phyloP scores from a whole-genome alignment of 1,140 invertebrate species.

The Drosophila nannoptera region DNA sequence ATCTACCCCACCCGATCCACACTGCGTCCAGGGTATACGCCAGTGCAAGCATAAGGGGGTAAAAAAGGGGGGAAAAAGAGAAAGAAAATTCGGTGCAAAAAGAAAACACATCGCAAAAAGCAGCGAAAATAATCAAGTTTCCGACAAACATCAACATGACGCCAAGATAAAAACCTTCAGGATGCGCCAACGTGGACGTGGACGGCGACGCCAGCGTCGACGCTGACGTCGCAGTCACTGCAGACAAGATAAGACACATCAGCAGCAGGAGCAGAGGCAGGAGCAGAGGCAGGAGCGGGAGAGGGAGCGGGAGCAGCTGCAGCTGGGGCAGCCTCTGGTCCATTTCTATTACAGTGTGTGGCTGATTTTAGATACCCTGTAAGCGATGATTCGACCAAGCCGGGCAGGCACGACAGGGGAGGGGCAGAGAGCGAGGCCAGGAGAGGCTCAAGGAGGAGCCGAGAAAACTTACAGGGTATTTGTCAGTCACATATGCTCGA shows the following conservation, averaged over 20 bases:
- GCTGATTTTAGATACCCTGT: constrained; percentile 37
- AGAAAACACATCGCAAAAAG: constrained; percentile 18
- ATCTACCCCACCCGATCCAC: background rate
- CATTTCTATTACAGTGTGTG: constrained; percentile 56
- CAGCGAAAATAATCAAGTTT: constrained; percentile 75
- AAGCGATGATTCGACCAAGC: background rate
- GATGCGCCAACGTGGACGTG: constrained; percentile 48
- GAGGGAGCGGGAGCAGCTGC: constrained; percentile 32
- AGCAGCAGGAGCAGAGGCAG: constrained; percentile 39
- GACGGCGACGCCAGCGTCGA: background rate
- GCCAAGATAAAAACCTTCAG: constrained; percentile 75
- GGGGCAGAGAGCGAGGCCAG: too few species aligned
- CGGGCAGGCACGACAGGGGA: background rate
- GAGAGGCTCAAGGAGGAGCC: too few species aligned
- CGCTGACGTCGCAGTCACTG: constrained; percentile 50
- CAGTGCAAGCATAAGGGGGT: background rate
- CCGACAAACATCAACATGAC: constrained; percentile 77
- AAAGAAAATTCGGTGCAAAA: background rate
- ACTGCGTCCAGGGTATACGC: background rate
- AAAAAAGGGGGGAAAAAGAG: constrained; percentile 22
- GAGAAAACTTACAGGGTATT: constrained; percentile 9
- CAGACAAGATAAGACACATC: constrained; percentile 75
- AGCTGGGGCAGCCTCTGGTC: constrained; percentile 50
- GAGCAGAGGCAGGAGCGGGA: too few species aligned
- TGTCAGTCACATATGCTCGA: constrained; percentile 7